Conservation (phyloP, 2,113 vertebrate genomes). For the Ptilorrhoa leucosticta region DNA sequence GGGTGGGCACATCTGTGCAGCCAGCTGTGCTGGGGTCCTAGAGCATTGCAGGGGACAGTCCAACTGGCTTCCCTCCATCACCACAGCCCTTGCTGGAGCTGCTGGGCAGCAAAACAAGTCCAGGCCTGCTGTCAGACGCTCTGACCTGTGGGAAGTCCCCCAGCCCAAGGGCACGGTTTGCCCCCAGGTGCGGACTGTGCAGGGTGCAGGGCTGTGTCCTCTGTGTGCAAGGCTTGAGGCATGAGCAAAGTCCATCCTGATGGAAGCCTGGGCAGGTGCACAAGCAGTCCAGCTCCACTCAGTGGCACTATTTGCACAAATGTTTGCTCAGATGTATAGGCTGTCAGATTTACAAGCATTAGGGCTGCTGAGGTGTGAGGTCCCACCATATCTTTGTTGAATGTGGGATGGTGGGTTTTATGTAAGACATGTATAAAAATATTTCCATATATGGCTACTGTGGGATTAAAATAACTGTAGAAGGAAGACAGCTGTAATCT, state of each 20-base stretch:
- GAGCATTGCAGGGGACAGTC: accelerated
- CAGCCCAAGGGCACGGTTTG: accelerated
- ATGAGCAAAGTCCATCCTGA: not conserved
- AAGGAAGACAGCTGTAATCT: not conserved
- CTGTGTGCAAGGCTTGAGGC: accelerated
- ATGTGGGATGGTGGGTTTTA: not conserved
- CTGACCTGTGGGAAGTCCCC: not conserved
- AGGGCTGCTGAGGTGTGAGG: not conserved
- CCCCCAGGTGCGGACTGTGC: accelerated
- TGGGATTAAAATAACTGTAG: not conserved
- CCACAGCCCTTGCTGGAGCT: accelerated
- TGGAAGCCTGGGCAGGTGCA: not conserved
- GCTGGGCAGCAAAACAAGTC: not conserved
- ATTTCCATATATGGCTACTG: not conserved
- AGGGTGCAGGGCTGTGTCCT: not conserved
- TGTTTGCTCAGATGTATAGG: not conserved
- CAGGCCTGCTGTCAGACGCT: not conserved
- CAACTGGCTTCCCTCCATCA: accelerated
- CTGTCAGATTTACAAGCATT: not conserved
- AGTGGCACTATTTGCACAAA: not conserved
- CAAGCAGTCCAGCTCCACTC: not conserved
- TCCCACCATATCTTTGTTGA: not conserved
- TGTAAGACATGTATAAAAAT: not conserved
- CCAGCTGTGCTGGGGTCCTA: not conserved
- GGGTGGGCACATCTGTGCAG: not conserved